These are phyloP conservation scores for Sitta europaea DNA, from an alignment of 2,113 vertebrate species.

Conservation along the genomic window DNA sequence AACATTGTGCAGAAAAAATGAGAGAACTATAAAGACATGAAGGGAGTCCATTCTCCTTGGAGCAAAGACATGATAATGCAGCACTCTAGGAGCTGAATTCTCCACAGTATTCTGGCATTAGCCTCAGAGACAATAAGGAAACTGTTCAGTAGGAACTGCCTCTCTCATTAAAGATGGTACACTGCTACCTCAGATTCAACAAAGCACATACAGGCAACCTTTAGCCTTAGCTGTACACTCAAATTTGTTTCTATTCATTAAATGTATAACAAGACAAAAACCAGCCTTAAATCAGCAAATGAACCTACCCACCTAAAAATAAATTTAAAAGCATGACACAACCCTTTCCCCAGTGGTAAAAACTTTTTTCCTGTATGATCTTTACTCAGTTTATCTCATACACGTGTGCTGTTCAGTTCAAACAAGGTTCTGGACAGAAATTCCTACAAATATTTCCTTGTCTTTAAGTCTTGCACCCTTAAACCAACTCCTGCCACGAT, in stretches of 20 bases:
- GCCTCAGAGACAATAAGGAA: neutral
- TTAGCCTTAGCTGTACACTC: neutral
- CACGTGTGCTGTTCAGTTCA: neutral
- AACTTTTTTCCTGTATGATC: rapidly evolving
- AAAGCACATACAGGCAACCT: neutral
- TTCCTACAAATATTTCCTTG: neutral
- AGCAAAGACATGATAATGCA: neutral
- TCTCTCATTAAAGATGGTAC: neutral
- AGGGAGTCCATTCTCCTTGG: neutral
- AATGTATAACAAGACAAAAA: neutral
- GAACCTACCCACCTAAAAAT: neutral
- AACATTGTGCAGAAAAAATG: neutral
- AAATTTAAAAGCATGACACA: neutral
- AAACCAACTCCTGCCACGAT: neutral
- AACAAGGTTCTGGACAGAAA: neutral
- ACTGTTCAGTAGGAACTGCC: neutral
- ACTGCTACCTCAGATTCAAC: neutral
- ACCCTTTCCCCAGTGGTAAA: neutral
- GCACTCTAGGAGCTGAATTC: neutral
- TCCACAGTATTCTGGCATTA: neutral
- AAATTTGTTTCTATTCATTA: neutral
- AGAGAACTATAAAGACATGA: neutral
- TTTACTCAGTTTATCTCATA: neutral
- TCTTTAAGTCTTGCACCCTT: neutral
- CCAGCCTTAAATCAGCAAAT: neutral